Evolutionary conservation across 53 echinoderm and acorn worm genomes (phyloP).

Genomic region (Echinometra lucunter): DNA sequence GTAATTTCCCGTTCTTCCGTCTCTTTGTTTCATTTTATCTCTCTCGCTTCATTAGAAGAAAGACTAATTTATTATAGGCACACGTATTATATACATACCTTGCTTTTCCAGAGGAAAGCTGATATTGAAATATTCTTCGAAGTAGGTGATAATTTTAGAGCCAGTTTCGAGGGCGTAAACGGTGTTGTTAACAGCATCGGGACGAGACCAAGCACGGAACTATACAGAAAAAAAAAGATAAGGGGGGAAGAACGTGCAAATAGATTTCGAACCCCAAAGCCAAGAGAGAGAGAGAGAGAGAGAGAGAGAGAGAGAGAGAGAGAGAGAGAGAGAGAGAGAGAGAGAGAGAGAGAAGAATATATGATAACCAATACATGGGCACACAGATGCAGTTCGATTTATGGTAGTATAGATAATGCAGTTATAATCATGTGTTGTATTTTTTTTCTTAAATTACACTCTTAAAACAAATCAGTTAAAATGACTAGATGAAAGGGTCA

Average conservation of each 20-base stretch:
- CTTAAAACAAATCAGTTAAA: no score
- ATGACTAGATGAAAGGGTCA: no score
- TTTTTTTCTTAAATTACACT: no score
- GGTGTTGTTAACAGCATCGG: constrained; percentile 77
- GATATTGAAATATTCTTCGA: constrained; percentile 88
- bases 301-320: constrained; percentile 26
- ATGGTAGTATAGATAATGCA: no score
- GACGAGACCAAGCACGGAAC: constrained; percentile 91
- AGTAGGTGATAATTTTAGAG: constrained; percentile 77
- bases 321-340: neutral
- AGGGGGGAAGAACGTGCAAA: neutral
- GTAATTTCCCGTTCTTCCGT: neutral
- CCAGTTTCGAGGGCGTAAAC: constrained; percentile 81
- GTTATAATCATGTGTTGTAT: no score
- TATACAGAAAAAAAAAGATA: neutral
- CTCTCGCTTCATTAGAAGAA: neutral
- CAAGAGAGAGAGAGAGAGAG: neutral
- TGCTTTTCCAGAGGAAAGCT: constrained; percentile 82
- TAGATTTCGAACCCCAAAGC: no score
- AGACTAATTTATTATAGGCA: neutral
- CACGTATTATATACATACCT: constrained; percentile 47
- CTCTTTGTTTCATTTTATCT: neutral
- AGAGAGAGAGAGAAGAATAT: neutral
- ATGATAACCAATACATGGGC: no score
- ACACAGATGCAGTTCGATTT: no score